Evolutionary conservation across 1,140 invertebrate genomes (phyloP).

Genomic region (Triops cancriformis): DNA sequence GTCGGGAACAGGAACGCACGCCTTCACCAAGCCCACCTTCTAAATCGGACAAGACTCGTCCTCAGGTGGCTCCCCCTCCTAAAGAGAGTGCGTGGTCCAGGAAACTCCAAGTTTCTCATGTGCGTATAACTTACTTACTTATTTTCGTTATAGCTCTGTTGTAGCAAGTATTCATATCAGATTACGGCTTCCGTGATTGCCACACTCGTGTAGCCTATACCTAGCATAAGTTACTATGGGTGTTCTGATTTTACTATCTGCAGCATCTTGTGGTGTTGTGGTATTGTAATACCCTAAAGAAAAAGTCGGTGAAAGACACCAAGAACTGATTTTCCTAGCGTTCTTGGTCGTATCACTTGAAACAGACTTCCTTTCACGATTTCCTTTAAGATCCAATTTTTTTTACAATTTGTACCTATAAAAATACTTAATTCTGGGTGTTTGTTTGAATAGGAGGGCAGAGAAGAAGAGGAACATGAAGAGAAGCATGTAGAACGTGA

Average conservation of each 20-base stretch:
- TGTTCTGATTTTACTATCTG: neutral
- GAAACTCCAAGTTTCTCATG: neutral
- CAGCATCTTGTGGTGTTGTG: neutral
- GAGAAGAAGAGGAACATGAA: neutral
- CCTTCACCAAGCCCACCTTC: neutral
- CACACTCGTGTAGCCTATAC: too few relatives aligned
- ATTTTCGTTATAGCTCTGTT: too few relatives aligned
- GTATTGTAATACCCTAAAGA: neutral
- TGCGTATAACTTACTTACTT: neutral
- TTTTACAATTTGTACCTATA: neutral
- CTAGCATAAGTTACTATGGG: neutral
- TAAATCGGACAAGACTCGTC: neutral
- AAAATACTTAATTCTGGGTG: neutral
- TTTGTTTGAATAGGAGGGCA: neutral
- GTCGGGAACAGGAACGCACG: neutral
- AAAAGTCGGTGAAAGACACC: neutral
- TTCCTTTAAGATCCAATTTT: neutral
- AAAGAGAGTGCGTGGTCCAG: conserved; percentile 8
- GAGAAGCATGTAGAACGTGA: neutral
- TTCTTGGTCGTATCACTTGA: conserved; percentile 6
- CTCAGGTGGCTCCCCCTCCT: neutral
- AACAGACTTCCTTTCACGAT: neutral
- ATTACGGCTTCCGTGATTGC: too few relatives aligned
- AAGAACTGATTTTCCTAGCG: neutral
- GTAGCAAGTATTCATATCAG: too few relatives aligned